phyloP scores from a whole-genome alignment of 92 coral and sea anemone species.

The Porites evermanni region DNA sequence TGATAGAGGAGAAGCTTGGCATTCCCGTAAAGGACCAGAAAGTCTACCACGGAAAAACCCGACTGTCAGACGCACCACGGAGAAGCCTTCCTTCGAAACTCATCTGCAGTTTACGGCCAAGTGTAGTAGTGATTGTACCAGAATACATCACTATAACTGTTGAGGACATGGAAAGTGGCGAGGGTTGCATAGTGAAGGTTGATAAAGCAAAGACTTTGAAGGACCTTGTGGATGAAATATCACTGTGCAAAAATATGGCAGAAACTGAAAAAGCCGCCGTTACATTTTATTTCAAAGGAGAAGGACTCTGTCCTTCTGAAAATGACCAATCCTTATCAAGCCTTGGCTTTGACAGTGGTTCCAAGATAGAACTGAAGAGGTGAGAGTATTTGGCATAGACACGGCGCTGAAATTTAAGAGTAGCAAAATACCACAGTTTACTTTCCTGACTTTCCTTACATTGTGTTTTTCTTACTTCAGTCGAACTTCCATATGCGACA shows the following conservation, averaged over 20 bases:
- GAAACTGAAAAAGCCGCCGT: conserved; percentile 6
- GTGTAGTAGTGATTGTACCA: conserved; percentile 10
- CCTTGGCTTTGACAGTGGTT: conserved; percentile 13
- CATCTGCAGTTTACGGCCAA: neutral
- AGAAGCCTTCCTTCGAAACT: conserved; percentile 15
- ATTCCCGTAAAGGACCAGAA: conserved; percentile 27
- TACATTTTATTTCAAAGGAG: neutral
- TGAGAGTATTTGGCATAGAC: neutral
- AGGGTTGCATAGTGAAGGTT: neutral
- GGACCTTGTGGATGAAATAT: conserved; percentile 1
- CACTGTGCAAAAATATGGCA: neutral
- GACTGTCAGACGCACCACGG: conserved; percentile 26
- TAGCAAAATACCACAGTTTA: no score
- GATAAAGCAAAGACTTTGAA: conserved; percentile 3
- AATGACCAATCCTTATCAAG: neutral
- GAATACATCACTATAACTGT: conserved; percentile 22
- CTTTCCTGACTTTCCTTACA: no score
- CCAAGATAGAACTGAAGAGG: conserved; percentile 5
- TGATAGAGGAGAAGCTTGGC: neutral
- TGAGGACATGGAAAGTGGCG: neutral
- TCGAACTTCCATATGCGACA: no score
- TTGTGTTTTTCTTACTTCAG: no score
- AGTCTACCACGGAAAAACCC: conserved; percentile 6
- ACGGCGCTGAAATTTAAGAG: no score
- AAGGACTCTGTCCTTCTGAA: neutral